phyloP scores from a whole-genome alignment of 2,888 invertebrate genomes.

The Rambutsinella grinnellia region DNA sequence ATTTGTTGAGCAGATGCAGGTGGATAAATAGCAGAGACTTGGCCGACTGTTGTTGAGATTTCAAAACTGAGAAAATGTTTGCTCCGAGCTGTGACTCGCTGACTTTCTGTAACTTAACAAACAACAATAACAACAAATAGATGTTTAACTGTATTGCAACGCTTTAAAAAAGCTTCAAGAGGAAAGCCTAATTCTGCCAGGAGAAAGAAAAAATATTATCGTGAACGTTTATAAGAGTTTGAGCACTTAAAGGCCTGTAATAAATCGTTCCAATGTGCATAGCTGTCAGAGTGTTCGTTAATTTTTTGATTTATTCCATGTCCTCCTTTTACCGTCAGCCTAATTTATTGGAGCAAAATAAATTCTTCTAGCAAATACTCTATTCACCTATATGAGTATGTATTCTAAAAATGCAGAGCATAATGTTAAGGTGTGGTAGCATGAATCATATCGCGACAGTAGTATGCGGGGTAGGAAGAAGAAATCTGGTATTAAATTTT shows the following conservation, averaged over 20 bases:
- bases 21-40: background rate
- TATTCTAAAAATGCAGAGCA: background rate
- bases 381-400: background rate
- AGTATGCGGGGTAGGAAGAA: too few relatives aligned
- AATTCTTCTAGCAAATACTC: conserved; percentile 45
- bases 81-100: background rate
- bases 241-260: conserved; percentile 53
- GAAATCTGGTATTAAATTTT: background rate
- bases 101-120: background rate
- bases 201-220: conserved; percentile 44
- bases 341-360: conserved; percentile 53
- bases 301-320: conserved; percentile 54
- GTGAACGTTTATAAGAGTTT: conserved; percentile 44
- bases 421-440: background rate
- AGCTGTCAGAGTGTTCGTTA: conserved; percentile 53
- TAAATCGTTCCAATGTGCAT: conserved; percentile 54
- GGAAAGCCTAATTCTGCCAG: conserved; percentile 44
- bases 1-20: background rate
- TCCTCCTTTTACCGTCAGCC: conserved; percentile 52
- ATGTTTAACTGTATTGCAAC: background rate
- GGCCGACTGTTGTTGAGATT: background rate
- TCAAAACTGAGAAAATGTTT: background rate
- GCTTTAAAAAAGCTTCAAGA: conserved; percentile 31
- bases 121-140: conserved; percentile 35
- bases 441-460: background rate